Conservation (phyloP, 1,140 invertebrate genomes). For the Arion vulgaris region DNA sequence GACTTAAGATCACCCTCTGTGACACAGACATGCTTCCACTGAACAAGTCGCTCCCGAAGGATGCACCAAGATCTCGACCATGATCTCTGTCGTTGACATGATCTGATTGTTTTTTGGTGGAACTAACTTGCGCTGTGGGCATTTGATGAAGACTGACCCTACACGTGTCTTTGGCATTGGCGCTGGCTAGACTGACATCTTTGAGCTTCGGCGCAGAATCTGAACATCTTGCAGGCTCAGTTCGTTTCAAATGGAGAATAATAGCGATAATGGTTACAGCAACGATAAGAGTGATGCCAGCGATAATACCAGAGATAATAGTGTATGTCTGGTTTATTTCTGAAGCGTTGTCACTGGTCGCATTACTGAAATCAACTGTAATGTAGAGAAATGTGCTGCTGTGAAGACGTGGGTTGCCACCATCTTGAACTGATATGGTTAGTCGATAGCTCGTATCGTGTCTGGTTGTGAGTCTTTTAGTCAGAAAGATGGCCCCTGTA, state of each 20-base stretch:
- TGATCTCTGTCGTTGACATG: neutral
- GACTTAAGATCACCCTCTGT: neutral
- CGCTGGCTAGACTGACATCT: neutral
- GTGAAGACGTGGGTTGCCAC: conserved; percentile 21
- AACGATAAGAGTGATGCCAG: conserved; percentile 41
- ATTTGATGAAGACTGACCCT: neutral
- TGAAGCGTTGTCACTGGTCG: neutral
- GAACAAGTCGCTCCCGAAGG: neutral
- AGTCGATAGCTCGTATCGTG: conserved; percentile 11
- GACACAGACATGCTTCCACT: neutral
- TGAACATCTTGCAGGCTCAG: conserved; percentile 13
- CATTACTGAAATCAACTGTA: conserved; percentile 31
- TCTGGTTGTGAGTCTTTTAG: neutral
- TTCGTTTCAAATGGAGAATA: conserved; percentile 37
- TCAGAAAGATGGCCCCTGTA: conserved; percentile 41
- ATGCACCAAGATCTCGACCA: neutral
- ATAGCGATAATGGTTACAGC: conserved; percentile 40
- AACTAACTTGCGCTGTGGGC: neutral
- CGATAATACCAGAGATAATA: conserved; percentile 43
- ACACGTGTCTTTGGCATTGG: neutral
- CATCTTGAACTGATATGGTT: conserved; percentile 36
- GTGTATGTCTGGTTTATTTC: conserved; percentile 30
- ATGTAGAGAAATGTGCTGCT: conserved; percentile 29
- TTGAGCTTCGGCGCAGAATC: neutral
- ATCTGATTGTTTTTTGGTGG: neutral